These are phyloP conservation scores for Drosophila algonquin DNA, from an alignment of 2,888 invertebrate species.

Conservation along the genomic window DNA sequence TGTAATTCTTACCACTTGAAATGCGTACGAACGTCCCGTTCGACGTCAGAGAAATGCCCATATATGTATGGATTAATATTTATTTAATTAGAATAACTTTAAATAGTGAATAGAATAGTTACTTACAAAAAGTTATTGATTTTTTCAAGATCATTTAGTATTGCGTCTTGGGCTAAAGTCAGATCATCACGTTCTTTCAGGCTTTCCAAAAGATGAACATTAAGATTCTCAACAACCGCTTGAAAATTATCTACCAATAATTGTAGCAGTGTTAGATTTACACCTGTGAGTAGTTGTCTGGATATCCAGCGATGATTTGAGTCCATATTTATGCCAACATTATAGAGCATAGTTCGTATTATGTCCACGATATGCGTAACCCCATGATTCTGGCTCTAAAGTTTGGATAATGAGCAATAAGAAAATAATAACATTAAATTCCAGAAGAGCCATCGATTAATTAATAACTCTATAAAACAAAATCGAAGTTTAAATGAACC, in stretches of 20 bases:
- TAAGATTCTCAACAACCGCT: slow-evolving; percentile 29
- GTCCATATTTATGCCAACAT: slow-evolving; percentile 44
- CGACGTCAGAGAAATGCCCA: too few species aligned
- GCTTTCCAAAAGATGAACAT: slow-evolving; percentile 34
- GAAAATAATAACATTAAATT: too few species aligned
- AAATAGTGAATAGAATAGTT: neutral
- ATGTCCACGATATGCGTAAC: slow-evolving; percentile 33
- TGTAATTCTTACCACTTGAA: too few species aligned
- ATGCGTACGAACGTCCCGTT: too few species aligned
- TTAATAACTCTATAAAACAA: too few species aligned
- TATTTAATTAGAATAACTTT: neutral
- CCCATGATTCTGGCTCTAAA: slow-evolving; percentile 31
- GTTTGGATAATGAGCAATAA: neutral
- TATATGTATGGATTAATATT: too few species aligned
- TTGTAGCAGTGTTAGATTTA: slow-evolving; percentile 24
- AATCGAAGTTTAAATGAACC: too few species aligned
- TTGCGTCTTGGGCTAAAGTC: slow-evolving; percentile 38
- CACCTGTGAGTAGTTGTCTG: slow-evolving; percentile 45
- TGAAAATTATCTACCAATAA: slow-evolving; percentile 40
- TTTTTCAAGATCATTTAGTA: slow-evolving; percentile 36
- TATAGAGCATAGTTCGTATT: slow-evolving; percentile 33
- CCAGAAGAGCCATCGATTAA: too few species aligned
- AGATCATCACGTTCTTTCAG: slow-evolving; percentile 45
- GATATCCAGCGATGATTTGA: slow-evolving; percentile 44
- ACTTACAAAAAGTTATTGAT: slow-evolving; percentile 43